These are phyloP conservation scores for Phytoseiulus persimilis DNA, from an alignment of 2,888 invertebrate genomes.

Conservation along the genomic window DNA sequence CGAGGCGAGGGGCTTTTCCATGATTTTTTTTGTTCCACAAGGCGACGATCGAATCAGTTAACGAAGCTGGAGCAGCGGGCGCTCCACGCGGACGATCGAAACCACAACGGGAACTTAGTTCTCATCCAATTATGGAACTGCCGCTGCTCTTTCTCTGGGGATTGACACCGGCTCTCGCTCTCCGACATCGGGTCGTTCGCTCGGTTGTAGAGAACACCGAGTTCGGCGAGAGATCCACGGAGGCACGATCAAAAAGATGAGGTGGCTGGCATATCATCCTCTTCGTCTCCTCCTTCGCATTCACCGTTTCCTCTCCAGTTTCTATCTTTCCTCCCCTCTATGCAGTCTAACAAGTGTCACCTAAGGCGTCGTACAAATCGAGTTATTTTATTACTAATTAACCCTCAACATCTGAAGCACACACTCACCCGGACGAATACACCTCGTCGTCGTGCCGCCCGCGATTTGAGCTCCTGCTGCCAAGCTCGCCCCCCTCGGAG, in stretches of 20 bases:
- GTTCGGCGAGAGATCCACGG: neutral
- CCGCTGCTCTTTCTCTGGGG: neutral
- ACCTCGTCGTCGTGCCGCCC: neutral
- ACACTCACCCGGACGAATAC: neutral
- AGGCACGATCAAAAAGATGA: neutral
- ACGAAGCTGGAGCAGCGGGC: neutral
- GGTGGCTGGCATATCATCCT: neutral
- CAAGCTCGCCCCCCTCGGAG: neutral
- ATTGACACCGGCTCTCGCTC: neutral
- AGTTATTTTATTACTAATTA: constrained; percentile 36
- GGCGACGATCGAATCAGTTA: neutral
- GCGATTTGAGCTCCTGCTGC: neutral
- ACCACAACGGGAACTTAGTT: neutral
- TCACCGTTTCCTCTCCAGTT: neutral
- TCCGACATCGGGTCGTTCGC: neutral
- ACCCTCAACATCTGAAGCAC: constrained; percentile 16
- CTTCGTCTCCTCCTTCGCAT: neutral
- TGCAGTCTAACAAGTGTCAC: constrained; percentile 29
- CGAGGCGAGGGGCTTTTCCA: neutral
- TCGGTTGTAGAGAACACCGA: no score
- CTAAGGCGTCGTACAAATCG: constrained; percentile 25
- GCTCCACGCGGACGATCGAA: neutral
- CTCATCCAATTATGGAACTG: constrained; percentile 5
- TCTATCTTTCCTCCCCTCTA: neutral
- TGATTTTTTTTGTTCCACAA: neutral